Conservation (phyloP, 2,113 vertebrate genomes). For the Ceyx margarethae region DNA sequence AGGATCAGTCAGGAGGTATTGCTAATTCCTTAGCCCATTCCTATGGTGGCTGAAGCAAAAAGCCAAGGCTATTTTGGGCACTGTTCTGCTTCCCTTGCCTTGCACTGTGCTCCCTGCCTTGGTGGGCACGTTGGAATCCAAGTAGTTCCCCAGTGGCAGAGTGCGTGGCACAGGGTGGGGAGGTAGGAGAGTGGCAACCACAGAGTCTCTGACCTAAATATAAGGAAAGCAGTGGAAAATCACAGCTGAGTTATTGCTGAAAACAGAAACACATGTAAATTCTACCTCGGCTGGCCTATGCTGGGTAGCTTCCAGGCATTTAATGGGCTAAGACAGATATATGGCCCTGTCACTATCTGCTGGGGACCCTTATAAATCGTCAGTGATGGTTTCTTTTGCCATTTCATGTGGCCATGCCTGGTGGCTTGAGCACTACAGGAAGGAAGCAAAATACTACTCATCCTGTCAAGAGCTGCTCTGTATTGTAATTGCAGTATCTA, state of each 20-base stretch:
- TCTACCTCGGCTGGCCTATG: neutral
- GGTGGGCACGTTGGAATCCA: neutral
- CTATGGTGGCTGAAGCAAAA: neutral
- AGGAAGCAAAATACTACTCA: slow-evolving; percentile 18
- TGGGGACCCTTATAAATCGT: neutral
- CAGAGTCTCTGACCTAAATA: neutral
- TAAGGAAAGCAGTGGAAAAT: neutral
- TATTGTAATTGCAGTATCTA: slow-evolving; percentile 28
- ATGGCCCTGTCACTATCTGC: neutral
- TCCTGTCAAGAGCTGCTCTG: slow-evolving; percentile 7
- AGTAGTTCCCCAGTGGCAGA: neutral
- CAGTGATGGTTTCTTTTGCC: slow-evolving; percentile 1
- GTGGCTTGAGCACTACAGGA: neutral
- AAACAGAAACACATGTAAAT: slow-evolving; percentile 28
- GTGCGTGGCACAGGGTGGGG: neutral
- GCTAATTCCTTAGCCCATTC: neutral
- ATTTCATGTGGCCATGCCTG: neutral
- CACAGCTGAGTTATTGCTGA: neutral
- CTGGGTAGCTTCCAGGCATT: neutral
- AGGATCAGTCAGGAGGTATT: neutral
- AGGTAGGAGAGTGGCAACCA: neutral
- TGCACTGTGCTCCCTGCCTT: fast-evolving
- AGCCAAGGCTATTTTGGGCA: neutral
- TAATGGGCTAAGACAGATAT: slow-evolving; percentile 22
- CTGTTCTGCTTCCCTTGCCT: neutral